phyloP scores from a whole-genome alignment of 1,140 invertebrate genomes.

The Matsumurasca onukii region DNA sequence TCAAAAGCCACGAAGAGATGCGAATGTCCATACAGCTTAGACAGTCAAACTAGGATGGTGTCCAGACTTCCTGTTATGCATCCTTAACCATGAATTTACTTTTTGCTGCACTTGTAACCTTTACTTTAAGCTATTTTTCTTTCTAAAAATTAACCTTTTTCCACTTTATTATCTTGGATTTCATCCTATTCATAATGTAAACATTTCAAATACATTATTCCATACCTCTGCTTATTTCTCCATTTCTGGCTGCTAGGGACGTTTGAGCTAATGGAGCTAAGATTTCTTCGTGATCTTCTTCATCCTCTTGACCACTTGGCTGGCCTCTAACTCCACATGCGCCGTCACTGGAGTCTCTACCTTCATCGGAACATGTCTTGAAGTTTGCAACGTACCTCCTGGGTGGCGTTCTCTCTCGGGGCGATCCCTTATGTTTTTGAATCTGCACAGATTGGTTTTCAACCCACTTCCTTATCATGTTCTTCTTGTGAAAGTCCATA shows the following conservation, averaged over 20 bases:
- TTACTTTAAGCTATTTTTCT: no score
- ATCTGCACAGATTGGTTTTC: conserved; percentile 86
- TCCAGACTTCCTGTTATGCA: no score
- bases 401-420: conserved; percentile 39
- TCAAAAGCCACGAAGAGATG: no score
- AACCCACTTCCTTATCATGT: conserved; percentile 92
- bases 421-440: conserved; percentile 36
- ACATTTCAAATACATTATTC: no score
- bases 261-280: conserved; percentile 24
- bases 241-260: conserved; percentile 27
- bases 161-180: no score
- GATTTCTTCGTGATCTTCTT: conserved; percentile 40
- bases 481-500: conserved; percentile 89
- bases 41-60: no score
- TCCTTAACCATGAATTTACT: no score
- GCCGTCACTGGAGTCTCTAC: conserved; percentile 40
- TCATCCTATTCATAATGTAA: no score
- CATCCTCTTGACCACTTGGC: conserved; percentile 44
- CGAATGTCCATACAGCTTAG: no score
- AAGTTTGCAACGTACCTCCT: conserved; percentile 64
- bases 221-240: conserved; percentile 41
- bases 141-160: no score
- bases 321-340: conserved; percentile 39
- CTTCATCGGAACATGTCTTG: conserved; percentile 60
- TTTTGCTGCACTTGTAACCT: no score